Base-by-base conservation (phyloP, 2,888 invertebrate species). In the Papilio gigon region DNA sequence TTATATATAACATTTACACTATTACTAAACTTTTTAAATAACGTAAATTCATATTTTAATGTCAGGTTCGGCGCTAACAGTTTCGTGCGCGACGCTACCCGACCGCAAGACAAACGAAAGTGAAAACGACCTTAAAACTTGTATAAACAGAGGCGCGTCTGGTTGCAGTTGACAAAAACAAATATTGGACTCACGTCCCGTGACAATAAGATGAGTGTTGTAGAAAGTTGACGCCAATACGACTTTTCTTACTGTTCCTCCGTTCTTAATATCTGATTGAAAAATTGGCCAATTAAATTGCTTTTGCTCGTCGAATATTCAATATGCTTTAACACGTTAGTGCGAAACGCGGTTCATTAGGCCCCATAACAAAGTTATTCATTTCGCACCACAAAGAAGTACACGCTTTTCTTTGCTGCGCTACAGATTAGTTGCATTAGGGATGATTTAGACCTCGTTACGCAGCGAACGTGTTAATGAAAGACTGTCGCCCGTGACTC, bases 111-210 rank as follows among this genome's bases (percentile, higher is more conserved):
- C 72, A 67, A 70, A 73, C 50, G 89, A 91, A 90, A 90, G 91
- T 89, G 89, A 90, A 77, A 90, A 90, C 80, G 85, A 77, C 88
- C 88, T 90, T 88, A 89, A 90, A 90, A 89, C 86, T 82, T 83
- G 77, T 73, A 78, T 72, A 76, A 75, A 77, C 76, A 75, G 71
- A 66, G 72, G 50, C 58, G 80, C 75, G 78, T 79, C 83, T 81
- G 81, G 83, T 80, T 80, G 79, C 77, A 80, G 78, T 72, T 83
- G 84, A 88, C 87, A 89, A 90, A 89, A 90, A 89, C 85, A 89
- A 90, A 89, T 80, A 87, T 78, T 80, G 80, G 71, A 72, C 70
- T 70, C 81, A 80, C 79, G 81, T 83, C 78, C 81, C 74, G 73
- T 68, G 74, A 80, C 81, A 85, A 85, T 83, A 84, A 85, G 83